Evolutionary conservation across 2,113 vertebrate species (phyloP).

Genomic region (Todiramphus saurophagus): DNA sequence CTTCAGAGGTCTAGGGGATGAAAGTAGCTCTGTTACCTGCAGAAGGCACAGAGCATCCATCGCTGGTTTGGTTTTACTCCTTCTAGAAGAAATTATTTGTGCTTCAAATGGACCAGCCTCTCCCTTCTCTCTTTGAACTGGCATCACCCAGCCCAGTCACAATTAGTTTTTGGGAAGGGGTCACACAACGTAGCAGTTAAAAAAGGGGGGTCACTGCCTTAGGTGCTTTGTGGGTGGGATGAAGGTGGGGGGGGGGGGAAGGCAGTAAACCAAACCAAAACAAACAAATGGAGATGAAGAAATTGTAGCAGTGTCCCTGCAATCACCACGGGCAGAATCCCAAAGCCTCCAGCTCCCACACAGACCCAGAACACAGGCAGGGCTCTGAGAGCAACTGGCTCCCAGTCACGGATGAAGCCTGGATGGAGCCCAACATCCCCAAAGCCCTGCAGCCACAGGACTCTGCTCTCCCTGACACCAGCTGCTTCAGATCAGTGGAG

Average conservation of each 20-base stretch:
- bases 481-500: background rate
- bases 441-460: background rate
- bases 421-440: background rate
- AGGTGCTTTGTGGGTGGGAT: background rate
- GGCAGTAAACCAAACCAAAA: background rate
- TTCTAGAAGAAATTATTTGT: background rate
- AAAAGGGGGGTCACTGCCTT: background rate
- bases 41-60: background rate
- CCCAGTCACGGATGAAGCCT: rapidly evolving
- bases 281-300: background rate
- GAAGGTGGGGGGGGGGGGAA: no score
- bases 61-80: background rate
- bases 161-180: background rate
- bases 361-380: background rate
- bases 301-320: background rate
- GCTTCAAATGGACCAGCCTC: background rate
- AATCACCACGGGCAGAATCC: background rate
- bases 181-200: background rate
- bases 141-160: background rate
- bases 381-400: background rate
- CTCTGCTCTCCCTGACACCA: background rate
- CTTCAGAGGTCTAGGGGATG: no score
- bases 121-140: background rate
- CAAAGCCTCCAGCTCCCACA: background rate
- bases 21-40: background rate